phyloP scores from a whole-genome alignment of 2,888 invertebrate species.

The Noctua fimbriata region DNA sequence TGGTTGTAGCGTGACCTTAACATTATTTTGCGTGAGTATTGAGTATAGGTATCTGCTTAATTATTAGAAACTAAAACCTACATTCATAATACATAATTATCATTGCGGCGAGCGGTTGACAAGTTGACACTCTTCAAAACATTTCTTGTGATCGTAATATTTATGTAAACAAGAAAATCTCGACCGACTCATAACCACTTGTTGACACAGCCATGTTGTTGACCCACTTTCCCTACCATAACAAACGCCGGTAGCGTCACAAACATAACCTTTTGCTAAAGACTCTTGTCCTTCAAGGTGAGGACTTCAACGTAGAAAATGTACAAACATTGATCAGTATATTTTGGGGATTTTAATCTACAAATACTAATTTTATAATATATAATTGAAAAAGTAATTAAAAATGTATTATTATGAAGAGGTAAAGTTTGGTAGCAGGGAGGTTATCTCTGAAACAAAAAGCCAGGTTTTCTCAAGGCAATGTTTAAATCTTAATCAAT shows the following conservation, averaged over 20 bases:
- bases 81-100: background rate
- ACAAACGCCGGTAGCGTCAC: constrained; percentile 11
- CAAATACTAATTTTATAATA: background rate
- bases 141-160: background rate
- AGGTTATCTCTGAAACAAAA: background rate
- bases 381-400: too few relatives aligned
- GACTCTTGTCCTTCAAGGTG: background rate
- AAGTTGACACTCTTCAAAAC: background rate
- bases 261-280: constrained; percentile 15
- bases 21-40: background rate
- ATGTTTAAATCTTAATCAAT: background rate
- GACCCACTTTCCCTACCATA: constrained; percentile 19
- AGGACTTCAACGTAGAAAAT: background rate
- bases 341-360: background rate
- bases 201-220: constrained; percentile 30
- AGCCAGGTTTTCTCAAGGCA: background rate
- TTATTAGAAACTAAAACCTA: background rate
- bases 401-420: background rate
- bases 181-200: constrained; percentile 8
- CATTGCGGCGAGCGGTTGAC: background rate
- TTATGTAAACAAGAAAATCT: background rate
- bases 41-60: background rate
- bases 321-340: background rate
- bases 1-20: background rate
- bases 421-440: background rate